phyloP scores from a whole-genome alignment of 2,888 invertebrate genomes.

The Mesochorus sp. region DNA sequence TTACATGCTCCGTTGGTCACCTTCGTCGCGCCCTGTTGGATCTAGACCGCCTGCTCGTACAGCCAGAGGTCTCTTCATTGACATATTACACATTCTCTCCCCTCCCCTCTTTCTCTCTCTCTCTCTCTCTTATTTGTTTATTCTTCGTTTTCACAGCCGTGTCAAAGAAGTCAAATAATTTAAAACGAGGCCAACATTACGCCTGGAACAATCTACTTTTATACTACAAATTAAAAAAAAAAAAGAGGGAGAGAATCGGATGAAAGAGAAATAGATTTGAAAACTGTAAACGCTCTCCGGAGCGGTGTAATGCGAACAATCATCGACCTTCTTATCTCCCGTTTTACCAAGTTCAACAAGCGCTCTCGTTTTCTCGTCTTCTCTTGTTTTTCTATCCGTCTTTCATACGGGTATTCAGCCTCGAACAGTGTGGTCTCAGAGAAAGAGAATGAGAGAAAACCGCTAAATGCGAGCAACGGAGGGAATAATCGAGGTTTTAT shows the following conservation, averaged over 20 bases:
- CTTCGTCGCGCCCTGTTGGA: slow-evolving; percentile 29
- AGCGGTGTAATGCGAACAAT: not conserved
- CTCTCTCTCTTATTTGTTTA: slow-evolving; percentile 41
- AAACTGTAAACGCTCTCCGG: too few species aligned
- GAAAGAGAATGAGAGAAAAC: too few species aligned
- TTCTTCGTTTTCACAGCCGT: not conserved
- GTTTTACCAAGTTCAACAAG: not conserved
- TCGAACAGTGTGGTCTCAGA: not conserved
- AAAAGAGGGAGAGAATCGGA: too few species aligned
- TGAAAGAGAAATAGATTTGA: not conserved
- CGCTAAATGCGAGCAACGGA: slow-evolving; percentile 16
- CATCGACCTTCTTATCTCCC: slow-evolving; percentile 6
- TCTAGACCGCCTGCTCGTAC: not conserved
- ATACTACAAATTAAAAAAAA: too few species aligned
- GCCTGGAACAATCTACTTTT: too few species aligned
- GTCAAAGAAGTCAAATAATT: too few species aligned
- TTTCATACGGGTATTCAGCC: not conserved
- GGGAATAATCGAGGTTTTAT: slow-evolving; percentile 17
- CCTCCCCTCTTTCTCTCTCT: slow-evolving; percentile 35
- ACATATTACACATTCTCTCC: too few species aligned
- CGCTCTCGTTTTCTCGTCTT: not conserved
- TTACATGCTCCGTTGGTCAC: slow-evolving; percentile 52
- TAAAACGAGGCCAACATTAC: too few species aligned
- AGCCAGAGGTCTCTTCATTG: not conserved
- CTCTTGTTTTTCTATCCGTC: not conserved